Conservation (phyloP, 2,797 vertebrate genomes). For the Galagoides demidoff region DNA sequence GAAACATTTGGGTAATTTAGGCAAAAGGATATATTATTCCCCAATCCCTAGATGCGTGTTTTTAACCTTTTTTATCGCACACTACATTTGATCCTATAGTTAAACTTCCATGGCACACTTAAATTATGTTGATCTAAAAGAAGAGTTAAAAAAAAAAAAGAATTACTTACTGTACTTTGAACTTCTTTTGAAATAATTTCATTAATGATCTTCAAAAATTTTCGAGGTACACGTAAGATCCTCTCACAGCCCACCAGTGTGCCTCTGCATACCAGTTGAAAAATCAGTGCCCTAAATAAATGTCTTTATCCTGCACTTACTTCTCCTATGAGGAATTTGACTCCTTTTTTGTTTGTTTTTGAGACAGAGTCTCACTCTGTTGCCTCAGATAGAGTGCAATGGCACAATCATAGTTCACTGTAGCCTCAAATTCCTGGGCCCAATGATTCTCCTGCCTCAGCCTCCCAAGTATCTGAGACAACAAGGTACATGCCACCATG, state of each 20-base stretch:
- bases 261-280: too few relatives aligned
- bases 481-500: not conserved
- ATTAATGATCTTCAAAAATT: too few relatives aligned
- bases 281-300: not conserved
- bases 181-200: too few relatives aligned
- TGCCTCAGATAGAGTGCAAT: not conserved
- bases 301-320: not conserved
- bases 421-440: not conserved
- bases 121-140: too few relatives aligned
- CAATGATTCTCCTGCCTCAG: not conserved
- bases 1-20: not conserved
- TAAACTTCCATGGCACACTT: too few relatives aligned
- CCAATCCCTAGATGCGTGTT: not conserved
- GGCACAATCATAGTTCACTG: not conserved
- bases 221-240: too few relatives aligned
- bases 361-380: not conserved
- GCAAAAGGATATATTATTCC: not conserved
- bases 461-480: not conserved
- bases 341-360: not conserved
- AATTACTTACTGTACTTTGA: too few relatives aligned
- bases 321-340: not conserved
- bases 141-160: too few relatives aligned
- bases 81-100: too few relatives aligned
- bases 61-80: too few relatives aligned
- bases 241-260: too few relatives aligned